Base-by-base conservation (phyloP, 2,113 vertebrate species). In the Colistium nudipinnis region DNA sequence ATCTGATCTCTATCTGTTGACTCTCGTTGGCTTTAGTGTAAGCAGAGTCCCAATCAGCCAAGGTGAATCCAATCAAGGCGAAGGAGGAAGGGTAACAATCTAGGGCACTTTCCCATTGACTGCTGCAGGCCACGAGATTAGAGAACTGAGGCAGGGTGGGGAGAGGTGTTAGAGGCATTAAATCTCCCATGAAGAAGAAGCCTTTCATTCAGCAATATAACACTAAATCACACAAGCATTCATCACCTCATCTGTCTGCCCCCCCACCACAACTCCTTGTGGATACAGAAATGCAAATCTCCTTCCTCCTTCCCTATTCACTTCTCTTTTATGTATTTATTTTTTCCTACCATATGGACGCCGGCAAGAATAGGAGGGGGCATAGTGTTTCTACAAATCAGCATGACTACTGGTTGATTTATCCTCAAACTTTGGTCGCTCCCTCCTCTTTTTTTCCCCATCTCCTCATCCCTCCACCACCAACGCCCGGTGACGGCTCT, bases 121-220 rank as follows among this genome's bases (percentile, higher is more conserved):
- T 88, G 90, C 91, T 90, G 84, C 78, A 82, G 89, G 88, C 89
- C 83, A 78, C 73, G 76, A 92, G 91, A 92, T 91, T 90, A 91
- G 87, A 87, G 85, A 77, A 86, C 55, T 36, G 74, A 59, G 43
- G 14, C 1, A 43, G 44, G 16, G 3, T 25, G 47, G 2, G 67
- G 16, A 7, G 20, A 27, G 44, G 36, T 30, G 25, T 53, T 55
- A 62, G 51, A 56, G 57, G 11, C 31, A 61, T 38, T 14, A 48
- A 70, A 63, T 39, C 59, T 44, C 8, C 9, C 7, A 59, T 27
- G 43, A 68, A 66, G 57, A 67, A 45, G 61, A 71, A 62, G 67
- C 31, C 22, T 78, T 81, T 86, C 79, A 76, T 82, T 82, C 76
- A 73, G 70, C 53, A 0, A 81, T 36, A 70, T 73, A 67, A 69